Percentiles rank a stretch among this genome's conserved stretches.
phyloP scores from a whole-genome alignment of 2,888 invertebrate species.

The Folsomia candida region DNA sequence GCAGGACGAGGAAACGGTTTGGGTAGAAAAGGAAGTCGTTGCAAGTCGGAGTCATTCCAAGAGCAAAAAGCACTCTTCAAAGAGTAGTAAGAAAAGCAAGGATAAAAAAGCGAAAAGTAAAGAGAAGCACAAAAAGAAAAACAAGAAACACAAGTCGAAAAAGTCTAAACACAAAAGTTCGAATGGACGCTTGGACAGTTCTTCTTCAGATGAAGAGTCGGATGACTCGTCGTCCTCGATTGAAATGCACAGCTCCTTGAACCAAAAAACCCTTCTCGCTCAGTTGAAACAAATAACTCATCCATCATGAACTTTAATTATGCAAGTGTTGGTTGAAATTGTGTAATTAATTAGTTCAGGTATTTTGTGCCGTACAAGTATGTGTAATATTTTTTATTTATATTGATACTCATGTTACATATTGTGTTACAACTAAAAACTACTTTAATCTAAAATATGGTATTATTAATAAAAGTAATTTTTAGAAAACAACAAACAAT shows the following conservation, averaged over 20 bases:
- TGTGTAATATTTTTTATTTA: too few species aligned
- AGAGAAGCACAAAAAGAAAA: slow-evolving; percentile 29
- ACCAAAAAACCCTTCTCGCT: slow-evolving; percentile 39
- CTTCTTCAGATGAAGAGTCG: slow-evolving; percentile 3
- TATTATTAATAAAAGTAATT: too few species aligned
- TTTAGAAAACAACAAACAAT: background rate
- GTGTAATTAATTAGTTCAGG: background rate
- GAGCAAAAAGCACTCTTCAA: slow-evolving; percentile 27
- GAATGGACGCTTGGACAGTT: slow-evolving; percentile 4
- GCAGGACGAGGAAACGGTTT: slow-evolving; percentile 35
- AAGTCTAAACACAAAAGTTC: slow-evolving; percentile 28
- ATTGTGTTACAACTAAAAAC: too few species aligned
- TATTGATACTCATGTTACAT: too few species aligned
- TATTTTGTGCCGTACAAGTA: too few species aligned
- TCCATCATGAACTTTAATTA: slow-evolving; percentile 12
- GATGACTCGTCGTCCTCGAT: slow-evolving; percentile 33
- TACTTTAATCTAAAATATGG: too few species aligned
- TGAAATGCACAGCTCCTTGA: slow-evolving; percentile 41
- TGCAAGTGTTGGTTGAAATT: background rate
- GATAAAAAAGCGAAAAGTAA: slow-evolving; percentile 34
- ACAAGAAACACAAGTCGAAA: slow-evolving; percentile 25
- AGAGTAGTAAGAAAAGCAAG: slow-evolving; percentile 32
- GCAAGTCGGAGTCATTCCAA: slow-evolving; percentile 19
- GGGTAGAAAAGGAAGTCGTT: slow-evolving; percentile 39
- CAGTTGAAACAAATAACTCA: slow-evolving; percentile 44